Evolutionary conservation across 2,797 vertebrate species (phyloP), one percentile per base, ranked within the genome.

Genomic region (Chrosomus eos): DNA sequence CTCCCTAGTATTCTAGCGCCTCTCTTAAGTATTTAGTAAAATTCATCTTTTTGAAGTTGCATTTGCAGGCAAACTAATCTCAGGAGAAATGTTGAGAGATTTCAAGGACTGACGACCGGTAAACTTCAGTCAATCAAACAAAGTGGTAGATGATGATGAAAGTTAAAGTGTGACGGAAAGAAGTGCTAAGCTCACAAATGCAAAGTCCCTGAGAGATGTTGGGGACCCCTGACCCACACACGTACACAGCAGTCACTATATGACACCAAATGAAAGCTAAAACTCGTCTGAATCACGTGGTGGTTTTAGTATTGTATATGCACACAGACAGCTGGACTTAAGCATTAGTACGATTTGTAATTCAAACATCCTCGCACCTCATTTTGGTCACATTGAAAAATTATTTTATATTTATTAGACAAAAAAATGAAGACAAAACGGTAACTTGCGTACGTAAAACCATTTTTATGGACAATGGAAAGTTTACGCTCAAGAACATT

Each of bases 151-250:
- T 38, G 73, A 14, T 1, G n/a, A 60, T n/a, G 26, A 48, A 28
- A 48, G 26, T 33, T 31, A 60, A 81, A 31, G 53, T 38, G 6
- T 31, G 68, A 62, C 4, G 10, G 55, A 80, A 51, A 71, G 62
- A 73, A 51, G 38, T 23, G 70, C 21, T 14, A 73, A 79, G 43
- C 1, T 48, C 72, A 71, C 21, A 64, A 77, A 71, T 75, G 36
- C n/a, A 36, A 77, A 64, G 78, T 85, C 88, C 85, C 85, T 89
- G 91, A 94, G 91, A 92, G 90, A 91, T 89, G 91, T 90, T 90
- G 83, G 91, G 81, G 85, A 82, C 76, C 86, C 80, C 85, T 87
- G 81, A 86, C 72, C 81, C 79, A 58, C 66, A 70, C 60, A 48
- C 26, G 76, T 14, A 66, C 23, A 71, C 36, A 23, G 76, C 88